Base-by-base conservation (phyloP, 1,140 invertebrate genomes). In the Euura lappo region DNA sequence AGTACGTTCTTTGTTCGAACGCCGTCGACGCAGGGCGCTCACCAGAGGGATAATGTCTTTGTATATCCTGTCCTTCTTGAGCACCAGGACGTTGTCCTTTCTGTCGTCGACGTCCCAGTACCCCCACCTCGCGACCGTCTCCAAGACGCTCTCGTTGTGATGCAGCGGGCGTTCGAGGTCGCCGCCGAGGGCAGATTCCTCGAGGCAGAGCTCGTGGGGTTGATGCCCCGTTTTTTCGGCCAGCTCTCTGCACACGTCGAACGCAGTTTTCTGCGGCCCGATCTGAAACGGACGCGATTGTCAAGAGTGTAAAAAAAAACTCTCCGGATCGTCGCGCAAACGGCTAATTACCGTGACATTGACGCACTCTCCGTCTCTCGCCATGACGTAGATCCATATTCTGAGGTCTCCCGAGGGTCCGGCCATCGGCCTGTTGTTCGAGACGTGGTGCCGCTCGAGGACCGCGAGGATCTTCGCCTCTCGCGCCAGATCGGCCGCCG, bases 101-200 rank as follows among this genome's bases (percentile, higher is more conserved):
- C 94, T 88, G 83, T 96, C 94, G 3, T 90, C 89, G 68, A 94
- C 91, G 65, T 95, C 92, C 96, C 96, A 97, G 75, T 94, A 94
- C 1, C 94, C 91, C 96, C 96, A 98, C 65, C 92, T 89, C 5
- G 92, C 86, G 0, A 91, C 91, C 3, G 91, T 89, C 74, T 91
- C 90, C 7, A 96, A 87, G 8, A 97, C 92, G 71, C 92, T 90
- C 79, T 96, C 94, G 45, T 91, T 90, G 74, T 94, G 91, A 85
- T 97, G 95, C 11, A 98, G 87, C 0, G 94, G 93, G 5, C 96
- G 87, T 71, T 91, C 90, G 79, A 97, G 82, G 11, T 90, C 89
- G 46, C 92, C 93, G 72, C 91, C 91, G 73, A 94, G 89, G 72
- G 96, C 92, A 0, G 93, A 91, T 85, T 96, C 95, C 80, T 94